These are phyloP conservation scores for Gallinago nigripennis DNA, from an alignment of 2,797 vertebrate genomes.

Conservation along the genomic window DNA sequence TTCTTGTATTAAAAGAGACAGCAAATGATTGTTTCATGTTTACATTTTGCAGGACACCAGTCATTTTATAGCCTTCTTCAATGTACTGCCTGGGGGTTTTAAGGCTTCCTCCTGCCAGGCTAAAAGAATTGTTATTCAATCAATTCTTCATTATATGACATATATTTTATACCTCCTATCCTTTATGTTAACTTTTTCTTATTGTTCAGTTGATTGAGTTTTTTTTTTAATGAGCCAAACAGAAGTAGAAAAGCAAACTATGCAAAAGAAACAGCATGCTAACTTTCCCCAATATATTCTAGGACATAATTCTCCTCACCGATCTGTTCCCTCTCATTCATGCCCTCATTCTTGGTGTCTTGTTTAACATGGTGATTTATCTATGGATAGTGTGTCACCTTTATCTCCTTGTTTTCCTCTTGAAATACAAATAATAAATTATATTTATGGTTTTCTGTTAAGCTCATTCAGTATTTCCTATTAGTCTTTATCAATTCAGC, in stretches of 20 bases:
- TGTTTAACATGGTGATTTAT: background rate
- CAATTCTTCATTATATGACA: background rate
- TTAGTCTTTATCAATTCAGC: background rate
- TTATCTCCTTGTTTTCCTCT: background rate
- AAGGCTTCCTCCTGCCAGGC: background rate
- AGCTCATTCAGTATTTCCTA: background rate
- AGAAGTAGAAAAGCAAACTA: background rate
- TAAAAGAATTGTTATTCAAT: background rate
- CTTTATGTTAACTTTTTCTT: background rate
- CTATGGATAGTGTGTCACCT: background rate
- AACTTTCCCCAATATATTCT: background rate
- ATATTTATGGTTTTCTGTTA: background rate
- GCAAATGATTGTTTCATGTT: background rate
- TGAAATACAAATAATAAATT: background rate
- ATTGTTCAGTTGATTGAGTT: background rate
- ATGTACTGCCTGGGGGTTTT: background rate
- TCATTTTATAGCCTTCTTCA: background rate
- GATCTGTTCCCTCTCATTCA: background rate
- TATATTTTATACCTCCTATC: background rate
- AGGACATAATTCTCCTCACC: background rate
- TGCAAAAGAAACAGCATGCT: background rate
- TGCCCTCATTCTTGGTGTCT: background rate
- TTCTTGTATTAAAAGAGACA: background rate
- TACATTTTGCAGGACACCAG: background rate
- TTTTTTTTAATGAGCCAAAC: background rate